These are phyloP conservation scores for Aviceda subcristata DNA, from an alignment of 2,113 vertebrate species.

Conservation along the genomic window DNA sequence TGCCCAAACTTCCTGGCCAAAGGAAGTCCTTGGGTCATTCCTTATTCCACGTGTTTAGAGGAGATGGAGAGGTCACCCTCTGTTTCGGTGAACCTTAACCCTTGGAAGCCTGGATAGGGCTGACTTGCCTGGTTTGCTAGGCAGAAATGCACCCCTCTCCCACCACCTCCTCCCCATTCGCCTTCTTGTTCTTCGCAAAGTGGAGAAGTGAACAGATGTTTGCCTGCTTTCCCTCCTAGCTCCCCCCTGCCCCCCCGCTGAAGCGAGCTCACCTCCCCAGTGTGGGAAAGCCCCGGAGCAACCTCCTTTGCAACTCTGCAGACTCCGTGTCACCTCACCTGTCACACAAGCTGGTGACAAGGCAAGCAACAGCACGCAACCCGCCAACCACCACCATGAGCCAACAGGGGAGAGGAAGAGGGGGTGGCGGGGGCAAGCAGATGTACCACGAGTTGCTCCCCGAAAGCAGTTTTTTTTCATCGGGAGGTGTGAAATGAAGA, in stretches of 20 bases:
- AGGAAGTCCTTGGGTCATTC: background rate
- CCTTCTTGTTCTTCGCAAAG: background rate
- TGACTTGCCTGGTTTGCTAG: background rate
- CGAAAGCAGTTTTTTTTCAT: background rate
- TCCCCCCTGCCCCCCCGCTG: background rate
- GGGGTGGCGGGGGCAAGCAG: background rate
- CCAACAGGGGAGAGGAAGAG: background rate
- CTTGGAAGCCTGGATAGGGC: background rate
- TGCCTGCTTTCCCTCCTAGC: background rate
- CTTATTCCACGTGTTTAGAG: background rate
- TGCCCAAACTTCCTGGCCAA: background rate
- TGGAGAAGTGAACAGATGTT: conserved; percentile 61
- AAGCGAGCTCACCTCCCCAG: conserved; percentile 25
- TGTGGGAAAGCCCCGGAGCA: conserved; percentile 50
- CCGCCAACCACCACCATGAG: background rate
- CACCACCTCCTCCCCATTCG: background rate
- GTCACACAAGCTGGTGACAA: conserved; percentile 63
- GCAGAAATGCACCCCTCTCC: background rate
- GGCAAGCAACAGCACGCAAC: background rate
- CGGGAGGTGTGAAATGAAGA: conserved; percentile 31
- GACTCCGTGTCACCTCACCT: conserved; percentile 48
- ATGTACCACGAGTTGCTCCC: background rate
- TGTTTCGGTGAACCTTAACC: background rate
- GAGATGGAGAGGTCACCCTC: background rate
- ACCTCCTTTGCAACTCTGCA: conserved; percentile 24